Conservation (phyloP, 2,113 vertebrate genomes). For the Eptesicus fuscus region DNA sequence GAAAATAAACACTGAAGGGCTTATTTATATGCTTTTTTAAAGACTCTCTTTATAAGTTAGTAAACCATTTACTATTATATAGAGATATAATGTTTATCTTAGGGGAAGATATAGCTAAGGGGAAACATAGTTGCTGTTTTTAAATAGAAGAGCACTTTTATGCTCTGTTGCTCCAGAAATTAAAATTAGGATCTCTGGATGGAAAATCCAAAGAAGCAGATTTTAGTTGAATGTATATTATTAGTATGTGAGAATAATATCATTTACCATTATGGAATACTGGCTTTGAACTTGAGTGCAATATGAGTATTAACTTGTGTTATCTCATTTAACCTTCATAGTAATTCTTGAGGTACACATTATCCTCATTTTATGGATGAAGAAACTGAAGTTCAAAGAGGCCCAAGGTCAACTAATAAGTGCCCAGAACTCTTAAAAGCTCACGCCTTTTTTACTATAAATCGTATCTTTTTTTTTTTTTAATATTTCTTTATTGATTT, state of each 20-base stretch:
- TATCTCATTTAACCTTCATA: background rate
- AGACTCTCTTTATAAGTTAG: constrained; percentile 12
- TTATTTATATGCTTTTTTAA: background rate
- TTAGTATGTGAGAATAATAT: background rate
- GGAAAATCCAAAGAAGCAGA: background rate
- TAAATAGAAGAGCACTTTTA: background rate
- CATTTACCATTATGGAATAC: background rate
- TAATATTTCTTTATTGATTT: too few species aligned
- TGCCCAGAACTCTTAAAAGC: background rate
- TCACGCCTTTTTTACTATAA: background rate
- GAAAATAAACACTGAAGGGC: background rate
- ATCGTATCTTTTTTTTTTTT: background rate
- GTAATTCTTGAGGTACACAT: background rate
- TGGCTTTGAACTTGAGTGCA: background rate
- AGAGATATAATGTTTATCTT: constrained; percentile 8
- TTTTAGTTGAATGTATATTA: background rate
- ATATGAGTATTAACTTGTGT: background rate
- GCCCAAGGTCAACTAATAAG: background rate
- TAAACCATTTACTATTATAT: background rate
- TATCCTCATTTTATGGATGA: background rate
- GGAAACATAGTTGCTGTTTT: background rate
- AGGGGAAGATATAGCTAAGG: background rate
- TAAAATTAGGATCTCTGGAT: background rate
- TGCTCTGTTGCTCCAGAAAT: background rate
- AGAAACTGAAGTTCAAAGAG: background rate